phyloP scores from a whole-genome alignment of 2,888 invertebrate genomes.

The Athalia cordata region DNA sequence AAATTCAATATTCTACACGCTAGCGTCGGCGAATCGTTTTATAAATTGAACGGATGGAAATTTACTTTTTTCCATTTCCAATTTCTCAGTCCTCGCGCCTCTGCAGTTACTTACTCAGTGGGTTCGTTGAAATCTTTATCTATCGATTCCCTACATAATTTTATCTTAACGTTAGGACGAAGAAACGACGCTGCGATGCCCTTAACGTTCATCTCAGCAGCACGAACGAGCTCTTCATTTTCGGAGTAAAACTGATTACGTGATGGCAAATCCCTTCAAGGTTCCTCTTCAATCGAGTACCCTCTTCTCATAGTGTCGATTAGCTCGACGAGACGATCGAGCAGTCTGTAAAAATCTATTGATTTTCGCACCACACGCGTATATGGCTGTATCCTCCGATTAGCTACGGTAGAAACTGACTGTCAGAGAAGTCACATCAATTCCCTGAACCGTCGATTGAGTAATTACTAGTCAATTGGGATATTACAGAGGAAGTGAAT shows the following conservation, averaged over 20 bases:
- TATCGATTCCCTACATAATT: not conserved
- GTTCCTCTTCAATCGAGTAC: slow-evolving; percentile 22
- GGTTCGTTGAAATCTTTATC: not conserved
- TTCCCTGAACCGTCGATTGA: no score
- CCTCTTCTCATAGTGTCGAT: slow-evolving; percentile 8
- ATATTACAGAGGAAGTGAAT: no score
- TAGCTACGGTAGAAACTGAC: no score
- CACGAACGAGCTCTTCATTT: slow-evolving; percentile 25
- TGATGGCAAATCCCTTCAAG: not conserved
- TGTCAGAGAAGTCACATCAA: no score
- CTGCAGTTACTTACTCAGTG: not conserved
- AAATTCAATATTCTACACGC: slow-evolving; percentile 29
- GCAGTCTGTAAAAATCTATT: not conserved
- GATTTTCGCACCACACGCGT: no score
- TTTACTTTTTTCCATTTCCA: not conserved
- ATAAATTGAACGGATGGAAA: slow-evolving; percentile 21
- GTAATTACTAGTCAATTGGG: no score
- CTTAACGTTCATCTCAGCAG: not conserved
- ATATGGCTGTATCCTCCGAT: no score
- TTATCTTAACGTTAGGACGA: not conserved
- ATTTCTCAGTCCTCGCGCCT: not conserved
- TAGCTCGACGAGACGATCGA: slow-evolving; percentile 6
- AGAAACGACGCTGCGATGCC: not conserved
- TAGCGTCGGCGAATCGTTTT: slow-evolving; percentile 13
- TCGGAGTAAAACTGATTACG: slow-evolving; percentile 8